phyloP scores from a whole-genome alignment of 1,140 invertebrate genomes.

The Uloborus diversus region DNA sequence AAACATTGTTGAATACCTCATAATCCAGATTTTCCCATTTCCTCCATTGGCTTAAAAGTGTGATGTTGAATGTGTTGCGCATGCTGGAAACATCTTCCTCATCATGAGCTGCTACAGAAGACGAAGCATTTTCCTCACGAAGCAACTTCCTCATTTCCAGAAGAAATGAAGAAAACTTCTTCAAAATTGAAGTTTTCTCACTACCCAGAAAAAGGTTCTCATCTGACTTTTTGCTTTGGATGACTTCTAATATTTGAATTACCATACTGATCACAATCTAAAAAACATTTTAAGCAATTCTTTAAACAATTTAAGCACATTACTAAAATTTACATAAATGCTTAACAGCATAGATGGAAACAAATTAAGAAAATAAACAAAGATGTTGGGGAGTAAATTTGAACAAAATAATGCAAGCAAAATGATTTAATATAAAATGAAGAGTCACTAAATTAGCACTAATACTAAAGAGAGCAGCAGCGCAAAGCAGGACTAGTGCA shows the following conservation, averaged over 20 bases:
- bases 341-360: no score
- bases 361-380: no score
- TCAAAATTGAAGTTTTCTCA: constrained; percentile 1
- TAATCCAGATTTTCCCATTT: constrained; percentile 18
- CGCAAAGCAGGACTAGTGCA: no score
- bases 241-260: constrained; percentile 25
- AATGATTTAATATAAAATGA: no score
- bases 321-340: no score
- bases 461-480: no score
- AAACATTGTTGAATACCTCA: no score
- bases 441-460: no score
- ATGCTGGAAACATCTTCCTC: neutral
- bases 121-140: neutral
- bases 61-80: neutral
- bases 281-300: constrained; percentile 4
- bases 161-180: constrained; percentile 10
- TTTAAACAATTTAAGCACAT: no score
- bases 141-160: constrained; percentile 29
- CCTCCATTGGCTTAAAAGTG: constrained; percentile 18
- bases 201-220: neutral
- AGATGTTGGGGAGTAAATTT: no score
- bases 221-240: neutral
- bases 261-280: constrained; percentile 23
- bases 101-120: neutral
- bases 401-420: no score